Base-by-base conservation (phyloP, 2,113 vertebrate genomes). In the Axis porcinus region DNA sequence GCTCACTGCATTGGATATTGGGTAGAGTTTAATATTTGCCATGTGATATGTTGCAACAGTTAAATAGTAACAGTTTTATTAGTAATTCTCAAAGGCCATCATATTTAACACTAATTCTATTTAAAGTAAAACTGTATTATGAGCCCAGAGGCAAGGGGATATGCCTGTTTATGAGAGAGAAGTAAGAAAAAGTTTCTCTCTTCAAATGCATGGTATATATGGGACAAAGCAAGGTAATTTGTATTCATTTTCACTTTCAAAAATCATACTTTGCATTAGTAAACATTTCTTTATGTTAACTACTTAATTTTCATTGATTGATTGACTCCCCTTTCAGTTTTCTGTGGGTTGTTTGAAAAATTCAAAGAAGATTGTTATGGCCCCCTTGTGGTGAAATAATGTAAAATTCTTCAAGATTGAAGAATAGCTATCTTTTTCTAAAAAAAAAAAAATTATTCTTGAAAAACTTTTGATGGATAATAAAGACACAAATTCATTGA, bases 341-440 rank as follows among this genome's bases (percentile, higher is more conserved):
- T 57, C 25, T n/a, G 1, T 40, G 27, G 8, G 7, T 28, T 2
- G 19, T 33, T 33, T 91, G 58, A 74, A 91, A 30, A 33, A 15
- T 17, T 13, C 3, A 5, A n/a, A 50, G 62, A n/a, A 15, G 97
- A 64, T 45, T 58, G 54, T 33, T 89, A 95, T 57, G 76, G 97
- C 95, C 95, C 97, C 81, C 98, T 98, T 92, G 96, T 96, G 98
- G 94, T 95, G 84, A 47, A 76, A 84, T 67, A 25, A 54, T 86
- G 15, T 93, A 97, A 93, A 91, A 11, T 47, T 95, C 10, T 88
- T 88, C 62, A 94, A 64, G 30, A 60, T 78, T 43, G 30, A 64
- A 78, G 21, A 67, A 82, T 2, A 11, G 3, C 52, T 70, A 5
- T 13, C 6, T 47, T 90, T 97, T 89, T 93, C 40, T 92, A 25